Evolutionary conservation across 1,140 invertebrate genomes (phyloP).

Genomic region (Megalonaias nervosa): DNA sequence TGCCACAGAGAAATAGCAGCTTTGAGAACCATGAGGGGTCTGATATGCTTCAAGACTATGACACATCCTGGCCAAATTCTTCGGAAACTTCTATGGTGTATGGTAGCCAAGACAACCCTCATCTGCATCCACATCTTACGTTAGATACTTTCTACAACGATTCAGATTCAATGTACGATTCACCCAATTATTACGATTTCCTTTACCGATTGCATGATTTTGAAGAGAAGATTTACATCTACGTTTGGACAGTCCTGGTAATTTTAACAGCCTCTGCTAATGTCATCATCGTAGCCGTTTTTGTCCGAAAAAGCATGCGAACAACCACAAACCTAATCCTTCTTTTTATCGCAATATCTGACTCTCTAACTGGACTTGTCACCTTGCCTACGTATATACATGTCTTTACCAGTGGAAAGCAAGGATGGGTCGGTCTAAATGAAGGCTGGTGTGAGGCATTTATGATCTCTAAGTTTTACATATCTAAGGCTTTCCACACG

Average conservation of each 20-base stretch:
- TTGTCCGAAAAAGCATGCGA: conserved; percentile 16
- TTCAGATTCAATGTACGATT: no score
- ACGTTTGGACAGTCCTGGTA: conserved; percentile 17
- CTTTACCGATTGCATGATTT: conserved; percentile 9
- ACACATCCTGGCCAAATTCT: no score
- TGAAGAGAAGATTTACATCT: conserved; percentile 19
- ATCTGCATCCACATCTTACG: no score
- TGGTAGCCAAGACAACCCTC: no score
- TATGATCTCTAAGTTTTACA: conserved; percentile 16
- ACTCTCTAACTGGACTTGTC: conserved; percentile 24
- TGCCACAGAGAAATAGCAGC: no score
- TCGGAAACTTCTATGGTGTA: no score
- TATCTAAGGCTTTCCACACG: conserved; percentile 23
- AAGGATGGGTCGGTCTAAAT: neutral
- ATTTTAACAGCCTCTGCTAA: conserved; percentile 20
- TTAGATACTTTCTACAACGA: no score
- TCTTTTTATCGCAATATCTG: conserved; percentile 14
- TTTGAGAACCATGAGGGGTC: no score
- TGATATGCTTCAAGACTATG: no score
- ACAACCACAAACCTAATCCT: conserved; percentile 24
- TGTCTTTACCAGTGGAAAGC: neutral
- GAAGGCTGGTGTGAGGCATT: conserved; percentile 24
- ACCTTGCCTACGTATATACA: conserved; percentile 16
- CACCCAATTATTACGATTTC: no score
- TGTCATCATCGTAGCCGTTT: conserved; percentile 16